These are phyloP conservation scores for Atopsyche davidsoni DNA, from an alignment of 1,140 invertebrate genomes.

Conservation along the genomic window DNA sequence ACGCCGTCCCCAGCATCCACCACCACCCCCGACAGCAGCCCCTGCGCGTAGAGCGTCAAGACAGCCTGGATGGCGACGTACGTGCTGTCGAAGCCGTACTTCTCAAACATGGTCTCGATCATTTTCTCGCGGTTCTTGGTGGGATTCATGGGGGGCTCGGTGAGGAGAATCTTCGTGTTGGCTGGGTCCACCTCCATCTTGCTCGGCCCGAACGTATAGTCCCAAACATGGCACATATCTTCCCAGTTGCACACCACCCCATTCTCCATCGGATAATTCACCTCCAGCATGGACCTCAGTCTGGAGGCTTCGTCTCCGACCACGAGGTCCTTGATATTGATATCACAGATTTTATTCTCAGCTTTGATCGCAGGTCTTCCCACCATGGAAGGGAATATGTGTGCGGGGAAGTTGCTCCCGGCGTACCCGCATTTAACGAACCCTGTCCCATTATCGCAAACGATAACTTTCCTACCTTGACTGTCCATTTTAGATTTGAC, in stretches of 20 bases:
- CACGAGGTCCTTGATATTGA: conserved; percentile 99
- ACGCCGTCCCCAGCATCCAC: conserved; percentile 95
- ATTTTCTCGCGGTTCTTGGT: conserved; percentile 97
- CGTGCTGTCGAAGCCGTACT: conserved; percentile 91
- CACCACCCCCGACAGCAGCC: conserved; percentile 93
- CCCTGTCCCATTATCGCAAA: conserved; percentile 36
- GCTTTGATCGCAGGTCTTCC: conserved; percentile 96
- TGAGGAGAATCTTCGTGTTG: conserved; percentile 95
- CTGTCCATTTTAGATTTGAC: no score
- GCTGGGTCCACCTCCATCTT: conserved; percentile 94
- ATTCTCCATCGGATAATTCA: conserved; percentile 99
- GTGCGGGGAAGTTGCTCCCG: conserved; percentile 95
- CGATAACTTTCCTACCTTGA: no score
- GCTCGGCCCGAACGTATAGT: conserved; percentile 96
- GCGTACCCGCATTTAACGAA: conserved; percentile 99
- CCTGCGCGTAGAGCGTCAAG: conserved; percentile 96
- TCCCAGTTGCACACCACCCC: conserved; percentile 92
- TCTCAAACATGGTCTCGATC: conserved; percentile 99
- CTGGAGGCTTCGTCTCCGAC: conserved; percentile 98
- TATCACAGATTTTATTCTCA: conserved; percentile 94
- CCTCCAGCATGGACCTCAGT: conserved; percentile 92
- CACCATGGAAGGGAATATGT: conserved; percentile 98
- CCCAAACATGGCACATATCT: conserved; percentile 99
- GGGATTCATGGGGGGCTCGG: conserved; percentile 99
- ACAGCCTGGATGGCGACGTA: conserved; percentile 98